Evolutionary conservation across 2,113 vertebrate species (phyloP).

Genomic region (Spilogale gracilis): DNA sequence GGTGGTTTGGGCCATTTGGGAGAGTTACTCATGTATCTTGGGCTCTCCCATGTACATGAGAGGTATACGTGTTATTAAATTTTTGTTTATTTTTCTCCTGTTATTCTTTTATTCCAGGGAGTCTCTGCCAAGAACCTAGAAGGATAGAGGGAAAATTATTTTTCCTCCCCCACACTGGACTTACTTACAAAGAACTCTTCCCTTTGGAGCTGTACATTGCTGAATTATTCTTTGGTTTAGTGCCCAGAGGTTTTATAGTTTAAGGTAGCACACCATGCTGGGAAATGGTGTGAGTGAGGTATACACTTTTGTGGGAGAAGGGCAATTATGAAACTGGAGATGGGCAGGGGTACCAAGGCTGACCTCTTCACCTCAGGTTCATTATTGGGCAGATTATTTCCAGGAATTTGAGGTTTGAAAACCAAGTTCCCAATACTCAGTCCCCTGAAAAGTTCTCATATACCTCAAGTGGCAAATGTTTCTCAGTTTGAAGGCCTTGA

Average conservation of each 20-base stretch:
- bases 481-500: not conserved
- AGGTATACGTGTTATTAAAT: not conserved
- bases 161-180: not conserved
- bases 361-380: not conserved
- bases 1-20: not conserved
- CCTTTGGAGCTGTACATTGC: not conserved
- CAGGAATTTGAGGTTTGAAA: conserved; percentile 5
- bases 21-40: not conserved
- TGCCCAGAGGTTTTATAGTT: not conserved
- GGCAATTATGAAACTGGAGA: not conserved
- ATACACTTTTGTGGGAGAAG: not conserved
- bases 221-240: conserved; percentile 20
- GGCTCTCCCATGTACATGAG: not conserved
- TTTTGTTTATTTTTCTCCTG: not conserved
- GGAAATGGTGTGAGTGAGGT: not conserved
- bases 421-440: not conserved
- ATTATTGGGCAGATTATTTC: conserved; percentile 32
- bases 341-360: not conserved
- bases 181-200: not conserved
- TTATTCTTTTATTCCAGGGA: not conserved
- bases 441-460: conserved; percentile 5
- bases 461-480: conserved; percentile 11
- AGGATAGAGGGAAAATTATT: not conserved
- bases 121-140: not conserved
- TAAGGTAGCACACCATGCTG: not conserved